Base-by-base conservation (phyloP, 1,140 invertebrate genomes). In the Drosophila tristis region DNA sequence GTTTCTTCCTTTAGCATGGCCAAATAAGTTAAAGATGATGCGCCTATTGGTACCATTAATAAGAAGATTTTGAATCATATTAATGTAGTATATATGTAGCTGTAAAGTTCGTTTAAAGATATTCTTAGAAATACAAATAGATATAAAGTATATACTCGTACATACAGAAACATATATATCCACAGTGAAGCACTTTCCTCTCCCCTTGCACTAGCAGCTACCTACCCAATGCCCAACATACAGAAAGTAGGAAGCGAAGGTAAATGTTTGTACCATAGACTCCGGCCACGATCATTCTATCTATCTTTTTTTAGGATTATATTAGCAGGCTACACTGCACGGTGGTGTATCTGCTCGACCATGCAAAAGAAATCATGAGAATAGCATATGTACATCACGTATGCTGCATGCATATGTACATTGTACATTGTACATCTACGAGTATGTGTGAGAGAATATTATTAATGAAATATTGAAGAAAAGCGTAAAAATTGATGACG, bases 1-100 rank as follows among this genome's bases (percentile, higher is more conserved):
- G 16, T 44, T 29, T 16, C 25, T 45, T 29, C 16, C 42, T 54
- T 35, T 64, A 74, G 68, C 71, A 74, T 76, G 72, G 56, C 61
- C 62, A 61, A 61, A 61, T 44, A 55, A 67, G 54, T 42, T 44
- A 61, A 51, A 25, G 44, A 26, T 44, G 44, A 56, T 39, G 71
- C 35, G 35, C 62, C 53, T 56, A 56, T 73, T 61, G 45, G 60
- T 56, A 62, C 58, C 59, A 73, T 63, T 55, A 62, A 73, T 44
- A 49, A 62, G 58, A 35, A 42, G 56, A 60, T 84, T 79, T 72
- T 76, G 53, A 84, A 62, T 59, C 81, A 84, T 75, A 82, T 84
- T 57, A 48, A 85, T 67, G 80, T 84, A 84, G 80, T 67, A 67
- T 20, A 75, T 84, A 25, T 25, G 23, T 25, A 84, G 80, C 44